Evolutionary conservation across 30 jellyfish, hydroid and myxozoan genomes (phyloP), one percentile per base, ranked within the genome.

Genomic region (Aurelia coerulea): DNA sequence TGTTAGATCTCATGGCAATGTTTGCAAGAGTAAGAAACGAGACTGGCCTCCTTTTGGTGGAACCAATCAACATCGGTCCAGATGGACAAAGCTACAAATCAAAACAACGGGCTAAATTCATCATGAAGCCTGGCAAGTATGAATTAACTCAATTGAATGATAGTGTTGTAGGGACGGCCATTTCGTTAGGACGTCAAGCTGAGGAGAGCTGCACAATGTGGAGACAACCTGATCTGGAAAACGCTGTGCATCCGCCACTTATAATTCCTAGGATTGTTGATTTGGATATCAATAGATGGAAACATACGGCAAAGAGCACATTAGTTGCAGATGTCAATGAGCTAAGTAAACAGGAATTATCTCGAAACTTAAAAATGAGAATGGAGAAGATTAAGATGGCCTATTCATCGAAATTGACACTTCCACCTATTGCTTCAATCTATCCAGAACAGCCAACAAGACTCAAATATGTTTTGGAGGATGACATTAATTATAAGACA

Each of bases 391-490:
- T 88, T 3, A 78, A 73, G 71, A 79, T 60, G 77, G 83, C 88
- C 39, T 79, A 71, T 67, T 74, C 96, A n/a, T 78, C 84, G 18
- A 78, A 72, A 23, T 63, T 79, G 4, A 78, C 76, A 60, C 88
- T 89, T 54, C 97, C 97, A 18, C 97, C 97, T 9, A 89, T 89
- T 33, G 97, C 97, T 8, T 50, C 97, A 11, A 46, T 89, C 53
- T 89, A 89, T 53, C 97, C 97, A 5, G 92, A 89, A 10, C 12
- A 80, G 31, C 74, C 88, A 15, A 2, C 62, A 4, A 51, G 32
- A 85, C 56, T 46, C 8, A 46, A 7, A 9, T 46, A 46, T 46
- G 56, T 46, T 9, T 9, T 46, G 56, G 56, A 46, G 56, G 56
- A 46, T 13, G 56, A 46, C 51, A 39, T 39, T 39, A 39, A 39